A percentile compares a stretch with the other conserved stretches of the same genome.
These are phyloP conservation scores for Muscicapa striata DNA, from an alignment of 2,797 vertebrate species.

Conservation along the genomic window DNA sequence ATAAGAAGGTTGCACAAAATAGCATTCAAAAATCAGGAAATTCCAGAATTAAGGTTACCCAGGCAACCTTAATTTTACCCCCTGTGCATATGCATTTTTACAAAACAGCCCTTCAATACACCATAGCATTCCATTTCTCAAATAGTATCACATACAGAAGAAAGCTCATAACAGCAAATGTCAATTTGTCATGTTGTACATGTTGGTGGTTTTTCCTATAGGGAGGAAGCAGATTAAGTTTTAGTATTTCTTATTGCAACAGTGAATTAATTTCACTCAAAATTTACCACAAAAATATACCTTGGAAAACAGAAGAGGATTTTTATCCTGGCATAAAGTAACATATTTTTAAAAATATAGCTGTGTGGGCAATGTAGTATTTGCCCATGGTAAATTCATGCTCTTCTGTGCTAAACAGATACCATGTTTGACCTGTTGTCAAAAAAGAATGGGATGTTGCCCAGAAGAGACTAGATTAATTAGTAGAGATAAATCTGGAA, in stretches of 20 bases:
- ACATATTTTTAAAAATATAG: not conserved
- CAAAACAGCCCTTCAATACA: constrained; percentile 20
- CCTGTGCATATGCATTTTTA: constrained; percentile 24
- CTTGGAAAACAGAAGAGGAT: not conserved
- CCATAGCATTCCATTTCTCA: constrained; percentile 42
- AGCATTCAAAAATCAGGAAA: constrained; percentile 65
- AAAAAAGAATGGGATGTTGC: not conserved
- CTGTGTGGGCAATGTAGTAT: not conserved
- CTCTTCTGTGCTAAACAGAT: not conserved
- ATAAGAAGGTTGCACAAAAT: constrained; percentile 42
- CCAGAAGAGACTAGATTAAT: not conserved
- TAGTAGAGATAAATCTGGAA: not conserved
- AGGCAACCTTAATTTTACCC: constrained; percentile 68
- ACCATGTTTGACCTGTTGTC: not conserved
- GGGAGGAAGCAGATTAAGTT: not conserved
- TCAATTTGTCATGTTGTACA: not conserved
- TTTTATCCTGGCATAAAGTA: not conserved
- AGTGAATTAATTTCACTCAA: not conserved
- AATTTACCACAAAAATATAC: not conserved
- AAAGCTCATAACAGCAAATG: not conserved
- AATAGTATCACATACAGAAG: not conserved
- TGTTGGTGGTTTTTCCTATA: not conserved
- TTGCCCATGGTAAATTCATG: not conserved
- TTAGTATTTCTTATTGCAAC: not conserved
- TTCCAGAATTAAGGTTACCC: constrained; percentile 65